A percentile compares a stretch with the other conserved stretches of the same genome.
phyloP scores from a whole-genome alignment of 35 echinoderm and acorn worm genomes.

The Ophioderma brevispina region DNA sequence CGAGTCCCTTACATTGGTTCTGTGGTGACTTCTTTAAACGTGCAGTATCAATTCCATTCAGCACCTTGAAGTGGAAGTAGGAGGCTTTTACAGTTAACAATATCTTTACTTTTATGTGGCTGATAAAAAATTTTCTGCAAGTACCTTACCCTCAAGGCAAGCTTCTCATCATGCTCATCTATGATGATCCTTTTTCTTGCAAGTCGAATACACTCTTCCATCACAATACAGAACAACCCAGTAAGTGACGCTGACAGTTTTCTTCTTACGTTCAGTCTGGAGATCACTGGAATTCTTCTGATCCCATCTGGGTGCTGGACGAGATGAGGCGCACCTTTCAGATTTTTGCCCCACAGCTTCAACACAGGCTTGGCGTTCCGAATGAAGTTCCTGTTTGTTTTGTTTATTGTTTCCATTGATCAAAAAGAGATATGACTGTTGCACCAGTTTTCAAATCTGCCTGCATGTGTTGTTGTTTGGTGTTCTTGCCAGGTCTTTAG shows the following conservation, averaged over 20 bases:
- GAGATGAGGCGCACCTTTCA: neutral
- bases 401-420: neutral
- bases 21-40: conserved; percentile 3
- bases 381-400: neutral
- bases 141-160: neutral
- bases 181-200: neutral
- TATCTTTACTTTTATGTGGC: neutral
- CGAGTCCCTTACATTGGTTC: neutral
- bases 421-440: conserved; percentile 5
- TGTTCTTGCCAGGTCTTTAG: neutral
- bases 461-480: neutral
- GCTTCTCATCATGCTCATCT: conserved; percentile 20
- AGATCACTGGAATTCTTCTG: conserved; percentile 25
- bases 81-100: neutral
- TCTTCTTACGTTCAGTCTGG: neutral
- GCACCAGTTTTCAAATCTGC: neutral
- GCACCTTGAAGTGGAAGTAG: conserved; percentile 16
- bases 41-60: conserved; percentile 33
- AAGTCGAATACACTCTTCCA: conserved; percentile 1
- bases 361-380: conserved; percentile 22
- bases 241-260: neutral
- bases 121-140: conserved; percentile 18
- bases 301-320: neutral
- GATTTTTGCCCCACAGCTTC: neutral
- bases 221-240: neutral